phyloP scores from a whole-genome alignment of 2,113 vertebrate species.

The Setophaga coronata region DNA sequence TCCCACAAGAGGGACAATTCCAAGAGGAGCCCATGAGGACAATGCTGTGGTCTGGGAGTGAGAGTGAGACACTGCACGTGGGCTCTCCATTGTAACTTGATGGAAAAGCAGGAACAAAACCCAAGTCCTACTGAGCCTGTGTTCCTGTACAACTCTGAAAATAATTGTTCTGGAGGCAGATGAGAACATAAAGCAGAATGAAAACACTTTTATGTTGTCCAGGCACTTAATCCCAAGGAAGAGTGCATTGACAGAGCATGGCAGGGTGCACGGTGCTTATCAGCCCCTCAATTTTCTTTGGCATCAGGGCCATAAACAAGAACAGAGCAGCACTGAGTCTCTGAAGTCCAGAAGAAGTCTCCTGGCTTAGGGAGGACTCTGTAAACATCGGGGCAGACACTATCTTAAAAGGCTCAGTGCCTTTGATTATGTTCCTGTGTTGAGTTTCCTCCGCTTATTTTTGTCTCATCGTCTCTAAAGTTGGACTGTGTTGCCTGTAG shows the following conservation, averaged over 20 bases:
- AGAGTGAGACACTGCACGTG: background rate
- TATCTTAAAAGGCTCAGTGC: slow-evolving; percentile 37
- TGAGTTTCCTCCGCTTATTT: slow-evolving; percentile 52
- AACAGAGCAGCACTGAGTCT: slow-evolving; percentile 14
- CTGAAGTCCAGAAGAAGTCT: slow-evolving; percentile 51
- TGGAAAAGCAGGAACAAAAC: background rate
- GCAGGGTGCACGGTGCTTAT: background rate
- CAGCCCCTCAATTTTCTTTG: slow-evolving; percentile 27
- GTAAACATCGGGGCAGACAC: slow-evolving; percentile 25
- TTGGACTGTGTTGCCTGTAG: background rate
- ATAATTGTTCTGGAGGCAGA: slow-evolving; percentile 14
- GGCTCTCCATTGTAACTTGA: background rate
- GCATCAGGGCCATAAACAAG: slow-evolving; percentile 1
- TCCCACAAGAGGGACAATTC: background rate
- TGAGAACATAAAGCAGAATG: slow-evolving; percentile 16
- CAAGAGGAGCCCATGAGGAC: background rate
- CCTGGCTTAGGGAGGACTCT: slow-evolving; percentile 7
- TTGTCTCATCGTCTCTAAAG: background rate
- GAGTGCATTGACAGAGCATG: slow-evolving; percentile 25
- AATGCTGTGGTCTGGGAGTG: background rate
- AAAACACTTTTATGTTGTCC: slow-evolving; percentile 43
- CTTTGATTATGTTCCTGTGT: slow-evolving; percentile 49
- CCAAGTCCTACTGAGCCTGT: background rate
- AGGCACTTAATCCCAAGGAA: slow-evolving; percentile 14
- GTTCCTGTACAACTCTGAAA: slow-evolving; percentile 3